Base-by-base conservation (phyloP, 2,888 invertebrate genomes). In the Neelides folsomi region DNA sequence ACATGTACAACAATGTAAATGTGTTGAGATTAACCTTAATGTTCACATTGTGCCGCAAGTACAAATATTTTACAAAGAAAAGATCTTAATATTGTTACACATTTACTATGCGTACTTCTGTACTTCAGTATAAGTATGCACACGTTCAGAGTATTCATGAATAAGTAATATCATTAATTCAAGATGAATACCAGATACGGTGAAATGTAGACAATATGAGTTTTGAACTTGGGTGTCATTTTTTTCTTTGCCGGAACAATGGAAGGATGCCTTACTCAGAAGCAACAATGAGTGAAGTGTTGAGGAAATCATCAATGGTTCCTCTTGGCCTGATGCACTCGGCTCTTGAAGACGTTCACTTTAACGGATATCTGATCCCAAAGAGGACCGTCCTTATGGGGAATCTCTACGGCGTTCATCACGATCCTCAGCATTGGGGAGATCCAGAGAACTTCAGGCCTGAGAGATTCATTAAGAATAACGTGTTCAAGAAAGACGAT, bases 281-380 rank as follows among this genome's bases (percentile, higher is more conserved):
- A 45, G 58, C 59, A 2, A 54, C 55, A 20, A 60, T 63, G 56
- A 52, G 46, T 13, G 62, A 63, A 46, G 57, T 58, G 2, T 36
- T 63, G 7, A 13, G 62, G 20, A 60, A 59, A 42, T 57, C 58
- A 3, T 59, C 59, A 0, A 55, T 63, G 53, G 59, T 60, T 1
- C 60, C 60, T 10, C 47, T 60, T 15, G 62, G 62, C 2, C 48
- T 63, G n/a, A 60, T 63, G 57, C 62, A 63, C 39, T 59, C 62
- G 5, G 59, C 59, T 12, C 45, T 63, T 12, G 59, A 59, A 18
- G 56, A 62, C 20, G 47, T 51, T 9, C 50, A 55, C 15, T 58
- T 55, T 39, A 51, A 55, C 37, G 51, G 54, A 16, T 60, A 36
- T 43, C 38, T 47, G 16, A 16, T 59, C 6, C 59, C 59, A 9